Conservation (phyloP, 2,797 vertebrate genomes). For the Eleutherodactylus coqui region DNA sequence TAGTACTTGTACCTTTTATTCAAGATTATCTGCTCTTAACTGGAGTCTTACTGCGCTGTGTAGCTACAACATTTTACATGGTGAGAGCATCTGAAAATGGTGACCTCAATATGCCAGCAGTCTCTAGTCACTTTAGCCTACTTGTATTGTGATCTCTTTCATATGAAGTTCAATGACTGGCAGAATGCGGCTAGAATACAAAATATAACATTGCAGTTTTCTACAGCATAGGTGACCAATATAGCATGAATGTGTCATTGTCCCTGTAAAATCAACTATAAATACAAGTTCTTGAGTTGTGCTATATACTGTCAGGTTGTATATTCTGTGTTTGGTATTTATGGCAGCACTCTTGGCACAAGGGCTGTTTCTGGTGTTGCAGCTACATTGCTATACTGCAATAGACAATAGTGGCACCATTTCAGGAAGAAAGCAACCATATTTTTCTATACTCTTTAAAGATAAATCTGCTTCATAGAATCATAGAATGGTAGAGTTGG, state of each 20-base stretch:
- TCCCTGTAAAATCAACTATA: not conserved
- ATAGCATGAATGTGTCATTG: not conserved
- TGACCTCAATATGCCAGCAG: slow-evolving; percentile 18
- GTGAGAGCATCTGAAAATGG: not conserved
- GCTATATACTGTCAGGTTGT: not conserved
- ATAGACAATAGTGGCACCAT: too few relatives aligned
- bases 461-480: too few relatives aligned
- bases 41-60: not conserved
- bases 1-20: not conserved
- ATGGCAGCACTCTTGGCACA: too few relatives aligned
- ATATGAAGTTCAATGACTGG: not conserved
- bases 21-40: not conserved
- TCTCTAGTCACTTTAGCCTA: not conserved
- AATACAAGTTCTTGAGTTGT: not conserved
- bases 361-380: too few relatives aligned
- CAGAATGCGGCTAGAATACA: not conserved
- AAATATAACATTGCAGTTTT: not conserved
- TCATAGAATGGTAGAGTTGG: too few relatives aligned
- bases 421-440: too few relatives aligned
- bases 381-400: too few relatives aligned
- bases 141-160: not conserved
- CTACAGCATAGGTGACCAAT: not conserved
- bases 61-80: not conserved
- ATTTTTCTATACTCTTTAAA: too few relatives aligned
- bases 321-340: too few relatives aligned